Conservation (phyloP, 2,888 invertebrate genomes). For the Nezara viridula region DNA sequence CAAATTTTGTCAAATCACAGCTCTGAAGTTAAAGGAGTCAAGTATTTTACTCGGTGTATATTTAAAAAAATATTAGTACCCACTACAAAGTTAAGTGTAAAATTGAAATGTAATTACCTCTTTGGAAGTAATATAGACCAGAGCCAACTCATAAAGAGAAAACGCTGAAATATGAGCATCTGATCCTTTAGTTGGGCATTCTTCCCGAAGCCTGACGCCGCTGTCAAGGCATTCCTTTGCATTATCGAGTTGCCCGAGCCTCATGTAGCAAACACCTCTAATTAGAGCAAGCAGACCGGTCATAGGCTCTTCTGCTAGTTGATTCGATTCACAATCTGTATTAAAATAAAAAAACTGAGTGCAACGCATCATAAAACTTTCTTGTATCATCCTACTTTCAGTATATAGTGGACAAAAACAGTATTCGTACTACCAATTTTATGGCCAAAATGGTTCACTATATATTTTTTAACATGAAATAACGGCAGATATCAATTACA, state of each 20-base stretch:
- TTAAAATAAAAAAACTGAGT: neutral
- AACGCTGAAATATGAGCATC: conserved; percentile 77
- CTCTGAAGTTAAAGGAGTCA: too few species aligned
- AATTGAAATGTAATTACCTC: neutral
- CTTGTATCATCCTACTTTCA: too few species aligned
- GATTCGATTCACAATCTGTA: conserved; percentile 63
- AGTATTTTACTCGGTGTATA: too few species aligned
- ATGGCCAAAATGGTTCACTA: too few species aligned
- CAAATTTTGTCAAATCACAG: too few species aligned
- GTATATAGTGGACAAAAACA: too few species aligned
- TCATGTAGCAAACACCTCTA: conserved; percentile 71
- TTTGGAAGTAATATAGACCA: conserved; percentile 68
- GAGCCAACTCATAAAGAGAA: conserved; percentile 76
- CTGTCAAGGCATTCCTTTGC: conserved; percentile 66
- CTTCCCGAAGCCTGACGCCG: conserved; percentile 66
- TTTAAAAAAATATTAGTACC: neutral
- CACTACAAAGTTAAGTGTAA: neutral
- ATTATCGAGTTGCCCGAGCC: conserved; percentile 69
- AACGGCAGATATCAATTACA: too few species aligned
- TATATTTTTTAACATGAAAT: too few species aligned
- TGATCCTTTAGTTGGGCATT: conserved; percentile 63
- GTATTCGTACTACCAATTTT: too few species aligned
- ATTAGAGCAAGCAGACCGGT: conserved; percentile 72
- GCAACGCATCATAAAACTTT: too few species aligned
- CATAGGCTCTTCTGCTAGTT: conserved; percentile 73